These are phyloP conservation scores for Timandra comae DNA, from an alignment of 2,888 invertebrate genomes.

Conservation along the genomic window DNA sequence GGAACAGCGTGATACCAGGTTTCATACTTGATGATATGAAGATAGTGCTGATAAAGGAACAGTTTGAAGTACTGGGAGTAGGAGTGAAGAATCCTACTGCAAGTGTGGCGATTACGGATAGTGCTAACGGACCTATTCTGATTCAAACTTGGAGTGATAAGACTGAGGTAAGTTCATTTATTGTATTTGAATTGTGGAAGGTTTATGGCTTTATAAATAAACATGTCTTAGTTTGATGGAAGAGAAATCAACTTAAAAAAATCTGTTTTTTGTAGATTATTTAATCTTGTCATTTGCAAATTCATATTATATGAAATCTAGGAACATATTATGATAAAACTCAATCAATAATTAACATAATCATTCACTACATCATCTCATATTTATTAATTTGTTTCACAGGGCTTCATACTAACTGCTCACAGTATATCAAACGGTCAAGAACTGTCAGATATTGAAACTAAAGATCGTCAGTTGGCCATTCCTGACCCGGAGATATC, in stretches of 20 bases:
- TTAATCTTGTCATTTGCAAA: too few species aligned
- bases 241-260: not conserved
- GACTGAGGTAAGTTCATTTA: conserved; percentile 33
- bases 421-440: conserved; percentile 47
- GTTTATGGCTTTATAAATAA: too few species aligned
- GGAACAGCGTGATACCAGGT: conserved; percentile 48
- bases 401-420: conserved; percentile 65
- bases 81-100: conserved; percentile 38
- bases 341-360: too few species aligned
- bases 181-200: not conserved
- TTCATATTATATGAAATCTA: too few species aligned
- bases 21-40: conserved; percentile 54
- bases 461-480: conserved; percentile 42
- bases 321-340: too few species aligned
- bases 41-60: conserved; percentile 49
- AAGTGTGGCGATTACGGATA: conserved; percentile 50
- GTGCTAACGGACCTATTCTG: conserved; percentile 41
- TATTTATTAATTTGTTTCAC: too few species aligned
- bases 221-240: too few species aligned
- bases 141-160: conserved; percentile 56
- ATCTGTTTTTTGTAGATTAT: not conserved
- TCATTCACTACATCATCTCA: too few species aligned
- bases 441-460: conserved; percentile 56
- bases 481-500: conserved; percentile 62
- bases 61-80: conserved; percentile 41